These are phyloP conservation scores for Platycercus adscitus DNA, from an alignment of 2,113 vertebrate species.

Conservation along the genomic window DNA sequence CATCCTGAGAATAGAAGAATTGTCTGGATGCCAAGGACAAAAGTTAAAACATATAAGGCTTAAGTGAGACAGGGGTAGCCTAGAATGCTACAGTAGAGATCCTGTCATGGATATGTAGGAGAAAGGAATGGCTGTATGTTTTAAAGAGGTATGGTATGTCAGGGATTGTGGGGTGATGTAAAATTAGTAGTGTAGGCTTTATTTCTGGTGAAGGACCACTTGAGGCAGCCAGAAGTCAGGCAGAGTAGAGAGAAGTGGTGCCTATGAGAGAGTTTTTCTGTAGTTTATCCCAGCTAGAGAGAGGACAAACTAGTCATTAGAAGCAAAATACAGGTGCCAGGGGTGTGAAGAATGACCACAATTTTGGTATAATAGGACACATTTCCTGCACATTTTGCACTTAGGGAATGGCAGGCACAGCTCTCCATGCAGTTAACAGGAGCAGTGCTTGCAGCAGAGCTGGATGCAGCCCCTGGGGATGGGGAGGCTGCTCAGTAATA, in stretches of 20 bases:
- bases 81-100: constrained; percentile 36
- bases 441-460: neutral
- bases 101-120: neutral
- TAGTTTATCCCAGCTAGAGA: constrained; percentile 66
- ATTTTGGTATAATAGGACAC: constrained; percentile 56
- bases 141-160: neutral
- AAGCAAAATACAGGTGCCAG: constrained; percentile 49
- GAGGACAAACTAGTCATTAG: constrained; percentile 68
- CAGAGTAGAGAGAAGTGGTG: constrained; percentile 21
- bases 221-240: constrained; percentile 23
- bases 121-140: constrained; percentile 4
- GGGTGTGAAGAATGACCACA: constrained; percentile 68
- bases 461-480: neutral
- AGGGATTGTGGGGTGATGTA: neutral
- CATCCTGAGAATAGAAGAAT: constrained; percentile 75
- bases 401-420: constrained; percentile 17
- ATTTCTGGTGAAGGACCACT: constrained; percentile 26
- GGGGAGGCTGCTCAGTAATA: neutral
- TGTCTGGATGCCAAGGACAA: constrained; percentile 79
- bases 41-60: constrained; percentile 72
- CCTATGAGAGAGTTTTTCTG: constrained; percentile 7
- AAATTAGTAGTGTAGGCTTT: constrained; percentile 4
- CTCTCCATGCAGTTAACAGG: neutral
- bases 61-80: constrained; percentile 45
- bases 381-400: constrained; percentile 56